A percentile compares a stretch with the other conserved stretches of the same genome.
phyloP scores from a whole-genome alignment of 2,113 vertebrate species.

The Daubentonia madagascariensis region DNA sequence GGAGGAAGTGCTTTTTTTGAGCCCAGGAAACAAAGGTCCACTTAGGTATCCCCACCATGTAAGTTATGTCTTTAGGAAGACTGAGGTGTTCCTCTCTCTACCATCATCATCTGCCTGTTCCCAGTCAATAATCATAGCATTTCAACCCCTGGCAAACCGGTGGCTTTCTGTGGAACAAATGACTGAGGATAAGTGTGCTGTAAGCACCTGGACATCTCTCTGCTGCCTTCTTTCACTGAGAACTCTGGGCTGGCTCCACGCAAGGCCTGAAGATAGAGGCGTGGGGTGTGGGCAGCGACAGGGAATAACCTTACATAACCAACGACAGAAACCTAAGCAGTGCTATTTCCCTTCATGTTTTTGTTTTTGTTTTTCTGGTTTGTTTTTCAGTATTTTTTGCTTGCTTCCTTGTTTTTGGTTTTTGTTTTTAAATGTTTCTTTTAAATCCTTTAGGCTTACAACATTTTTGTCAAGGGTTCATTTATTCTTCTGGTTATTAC shows the following conservation, averaged over 20 bases:
- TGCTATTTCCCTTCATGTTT: neutral
- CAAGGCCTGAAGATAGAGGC: conserved; percentile 11
- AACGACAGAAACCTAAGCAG: neutral
- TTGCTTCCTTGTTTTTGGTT: conserved; percentile 23
- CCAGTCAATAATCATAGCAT: neutral
- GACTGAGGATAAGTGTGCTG: neutral
- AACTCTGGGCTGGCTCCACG: neutral
- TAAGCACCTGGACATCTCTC: neutral
- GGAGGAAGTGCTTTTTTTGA: neutral
- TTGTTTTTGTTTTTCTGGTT: neutral
- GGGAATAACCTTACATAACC: conserved; percentile 43
- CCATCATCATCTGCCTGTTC: neutral
- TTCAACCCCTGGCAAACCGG: neutral
- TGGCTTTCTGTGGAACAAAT: neutral
- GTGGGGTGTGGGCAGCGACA: neutral
- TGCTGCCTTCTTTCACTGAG: neutral
- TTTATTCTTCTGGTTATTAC: conserved; percentile 49
- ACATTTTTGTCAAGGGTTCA: conserved; percentile 24
- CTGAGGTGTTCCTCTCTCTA: neutral
- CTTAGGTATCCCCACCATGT: neutral
- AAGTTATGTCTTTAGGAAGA: neutral
- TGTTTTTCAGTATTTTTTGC: neutral
- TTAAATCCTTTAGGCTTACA: conserved; percentile 33
- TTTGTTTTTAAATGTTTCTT: conserved; percentile 40
- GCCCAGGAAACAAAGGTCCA: conserved; percentile 35